These are phyloP conservation scores for Pseudomugil gertrudae DNA, from an alignment of 2,797 vertebrate genomes.

Conservation along the genomic window DNA sequence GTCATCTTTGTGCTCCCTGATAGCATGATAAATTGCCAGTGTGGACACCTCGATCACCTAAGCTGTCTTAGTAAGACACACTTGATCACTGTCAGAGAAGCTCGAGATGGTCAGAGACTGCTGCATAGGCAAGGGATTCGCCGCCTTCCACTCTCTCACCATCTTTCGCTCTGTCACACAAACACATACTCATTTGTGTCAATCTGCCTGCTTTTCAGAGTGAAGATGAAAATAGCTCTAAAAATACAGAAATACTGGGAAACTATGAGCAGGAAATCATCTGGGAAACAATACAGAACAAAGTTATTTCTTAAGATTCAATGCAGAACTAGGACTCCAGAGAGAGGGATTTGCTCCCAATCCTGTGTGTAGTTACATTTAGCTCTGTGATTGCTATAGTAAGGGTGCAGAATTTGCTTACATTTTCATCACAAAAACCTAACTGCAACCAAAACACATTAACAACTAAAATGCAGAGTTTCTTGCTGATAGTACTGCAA, in stretches of 20 bases:
- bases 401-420: not conserved
- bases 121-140: conserved; percentile 57
- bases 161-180: conserved; percentile 32
- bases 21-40: conserved; percentile 83
- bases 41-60: conserved; percentile 80
- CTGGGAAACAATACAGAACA: conserved; percentile 9
- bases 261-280: conserved; percentile 16
- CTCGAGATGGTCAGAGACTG: conserved; percentile 77
- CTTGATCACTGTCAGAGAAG: conserved; percentile 83
- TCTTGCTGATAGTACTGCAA: too few species aligned
- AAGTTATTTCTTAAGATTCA: conserved; percentile 4
- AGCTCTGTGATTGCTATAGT: not conserved
- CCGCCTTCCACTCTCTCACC: conserved; percentile 29
- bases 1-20: conserved; percentile 70
- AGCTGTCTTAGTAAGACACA: conserved; percentile 77
- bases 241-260: conserved; percentile 27
- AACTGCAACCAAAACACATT: too few species aligned
- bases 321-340: not conserved
- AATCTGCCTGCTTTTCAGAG: conserved; percentile 39
- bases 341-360: not conserved
- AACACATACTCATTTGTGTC: conserved; percentile 59
- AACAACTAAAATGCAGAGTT: too few species aligned
- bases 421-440: not conserved
- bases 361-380: not conserved
- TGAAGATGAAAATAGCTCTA: conserved; percentile 46